Percentiles rank a stretch among this genome's conserved stretches.
These are phyloP conservation scores for Poecilobothrus nobilitatus DNA, from an alignment of 2,888 invertebrate genomes.

Conservation along the genomic window DNA sequence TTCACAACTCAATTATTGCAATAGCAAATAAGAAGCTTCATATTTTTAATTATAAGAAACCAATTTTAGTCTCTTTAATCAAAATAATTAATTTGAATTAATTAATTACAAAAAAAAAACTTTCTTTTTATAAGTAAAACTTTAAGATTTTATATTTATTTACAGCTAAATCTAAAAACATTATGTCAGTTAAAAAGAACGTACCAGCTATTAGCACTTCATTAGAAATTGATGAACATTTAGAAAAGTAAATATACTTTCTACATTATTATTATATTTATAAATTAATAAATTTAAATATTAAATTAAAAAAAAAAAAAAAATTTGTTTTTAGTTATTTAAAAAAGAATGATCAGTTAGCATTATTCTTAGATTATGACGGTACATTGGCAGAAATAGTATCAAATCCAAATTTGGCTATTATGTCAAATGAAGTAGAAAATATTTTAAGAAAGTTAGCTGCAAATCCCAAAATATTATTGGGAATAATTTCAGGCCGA, in stretches of 20 bases:
- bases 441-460: constrained; percentile 54
- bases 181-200: constrained; percentile 12
- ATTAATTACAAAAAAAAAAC: no score
- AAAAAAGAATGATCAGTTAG: constrained; percentile 54
- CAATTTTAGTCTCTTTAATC: no score
- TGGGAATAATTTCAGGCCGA: constrained; percentile 63
- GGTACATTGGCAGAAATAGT: constrained; percentile 66
- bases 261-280: background rate
- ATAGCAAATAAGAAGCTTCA: no score
- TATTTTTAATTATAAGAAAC: no score
- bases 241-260: constrained; percentile 15
- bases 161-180: no score
- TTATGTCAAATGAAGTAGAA: constrained; percentile 58
- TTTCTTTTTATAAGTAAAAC: no score
- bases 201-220: constrained; percentile 14
- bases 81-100: no score
- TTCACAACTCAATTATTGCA: no score
- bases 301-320: background rate
- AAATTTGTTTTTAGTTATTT: constrained; percentile 35
- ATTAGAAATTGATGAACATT: constrained; percentile 16
- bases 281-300: background rate
- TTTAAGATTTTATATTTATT: no score
- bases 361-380: constrained; percentile 63
- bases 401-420: constrained; percentile 60
- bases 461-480: constrained; percentile 58